Conservation (phyloP, 2,888 invertebrate species). For the Drosophila nigricruria region DNA sequence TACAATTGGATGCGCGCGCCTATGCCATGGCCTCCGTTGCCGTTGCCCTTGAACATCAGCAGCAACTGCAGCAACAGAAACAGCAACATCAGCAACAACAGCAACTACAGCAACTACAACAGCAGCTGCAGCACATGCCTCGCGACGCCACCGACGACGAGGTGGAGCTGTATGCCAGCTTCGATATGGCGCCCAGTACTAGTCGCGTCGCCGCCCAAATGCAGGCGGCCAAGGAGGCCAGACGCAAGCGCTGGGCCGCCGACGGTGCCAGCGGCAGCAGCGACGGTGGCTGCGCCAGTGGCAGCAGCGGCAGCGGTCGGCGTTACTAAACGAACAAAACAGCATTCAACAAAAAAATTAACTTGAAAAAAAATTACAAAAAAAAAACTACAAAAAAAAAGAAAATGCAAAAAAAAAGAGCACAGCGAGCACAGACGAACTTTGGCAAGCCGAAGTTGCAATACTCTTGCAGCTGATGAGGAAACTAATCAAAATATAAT, state of each 20-base stretch:
- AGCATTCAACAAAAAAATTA: constrained; percentile 1
- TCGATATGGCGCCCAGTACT: constrained; percentile 77
- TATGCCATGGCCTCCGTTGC: constrained; percentile 77
- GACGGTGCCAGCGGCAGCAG: constrained; percentile 82
- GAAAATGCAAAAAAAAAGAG: background rate
- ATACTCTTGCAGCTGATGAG: constrained; percentile 20
- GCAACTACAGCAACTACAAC: constrained; percentile 18
- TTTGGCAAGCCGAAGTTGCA: constrained; percentile 24
- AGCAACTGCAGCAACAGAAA: constrained; percentile 43
- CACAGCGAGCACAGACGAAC: constrained; percentile 14
- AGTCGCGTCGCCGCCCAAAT: constrained; percentile 82
- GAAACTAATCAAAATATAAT: background rate
- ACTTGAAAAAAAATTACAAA: background rate
- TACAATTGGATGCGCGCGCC: constrained; percentile 65
- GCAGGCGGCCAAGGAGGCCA: constrained; percentile 82
- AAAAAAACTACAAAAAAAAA: background rate
- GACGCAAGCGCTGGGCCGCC: constrained; percentile 80
- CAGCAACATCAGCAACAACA: constrained; percentile 41
- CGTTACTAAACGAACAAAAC: constrained; percentile 51
- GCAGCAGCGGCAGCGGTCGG: constrained; percentile 72
- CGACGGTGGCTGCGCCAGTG: constrained; percentile 71
- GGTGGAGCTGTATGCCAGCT: constrained; percentile 82
- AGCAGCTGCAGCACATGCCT: constrained; percentile 24
- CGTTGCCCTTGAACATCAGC: constrained; percentile 68
- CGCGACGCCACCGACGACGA: constrained; percentile 81